Evolutionary conservation across 2,113 vertebrate genomes (phyloP), one percentile per base, ranked within the genome.

Genomic region (Peromyscus californicus): DNA sequence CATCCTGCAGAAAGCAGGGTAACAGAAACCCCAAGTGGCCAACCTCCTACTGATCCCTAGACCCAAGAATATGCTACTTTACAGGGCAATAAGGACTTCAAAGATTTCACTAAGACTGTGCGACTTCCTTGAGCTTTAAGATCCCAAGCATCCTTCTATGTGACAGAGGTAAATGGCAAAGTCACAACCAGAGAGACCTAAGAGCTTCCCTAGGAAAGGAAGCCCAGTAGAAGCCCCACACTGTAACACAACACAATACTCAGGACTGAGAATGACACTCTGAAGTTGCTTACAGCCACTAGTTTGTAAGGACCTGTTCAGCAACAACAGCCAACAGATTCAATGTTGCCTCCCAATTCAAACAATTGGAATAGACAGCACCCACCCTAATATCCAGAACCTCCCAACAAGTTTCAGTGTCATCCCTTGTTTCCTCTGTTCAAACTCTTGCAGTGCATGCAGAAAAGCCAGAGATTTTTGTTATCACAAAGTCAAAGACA

Each of bases 231-330:
- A 33, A 86, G 48, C 39, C 48, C 22, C 48, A 72, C 17, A 5
- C 42, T 0, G 24, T 0, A 13, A 26, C 9, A 59, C 13, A 17
- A 70, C 57, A 5, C 59, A 72, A 36, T 12, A 17, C 83, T 84
- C 70, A 74, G 19, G 75, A 90, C 33, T 33, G 0, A 69, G 31
- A 45, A n/a, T 0, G 31, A 69, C 51, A 45, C 8, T 0, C 0
- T 1, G 3, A 11, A 42, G 13, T 0, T 1, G 0, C 7, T n/a
- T 21, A 36, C 65, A 63, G 51, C 26, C 86, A 83, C 15, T 15
- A 45, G 3, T 7, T 65, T 57, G 61, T 5, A 21, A 11, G 21
- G 0, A 61, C 74, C 33, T 67, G n/a, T 76, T 54, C n/a, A 54
- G 65, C 31, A 89, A 22, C 65, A 24, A 83, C 0, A 45, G 29